Evolutionary conservation across 2,113 vertebrate genomes (phyloP).

Genomic region (Guaruba guarouba): DNA sequence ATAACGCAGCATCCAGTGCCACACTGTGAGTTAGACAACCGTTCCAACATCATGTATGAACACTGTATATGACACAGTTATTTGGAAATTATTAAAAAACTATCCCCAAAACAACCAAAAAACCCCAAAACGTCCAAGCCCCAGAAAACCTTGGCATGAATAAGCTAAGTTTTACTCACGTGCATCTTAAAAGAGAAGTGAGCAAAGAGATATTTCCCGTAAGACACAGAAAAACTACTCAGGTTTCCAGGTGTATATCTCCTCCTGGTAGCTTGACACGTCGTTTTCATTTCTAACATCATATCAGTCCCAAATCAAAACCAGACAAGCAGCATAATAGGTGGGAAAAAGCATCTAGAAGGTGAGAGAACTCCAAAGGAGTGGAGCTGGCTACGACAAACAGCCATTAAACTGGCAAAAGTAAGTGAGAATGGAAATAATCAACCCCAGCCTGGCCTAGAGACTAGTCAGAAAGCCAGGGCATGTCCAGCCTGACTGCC

Average conservation of each 20-base stretch:
- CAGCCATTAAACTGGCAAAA: conserved; percentile 64
- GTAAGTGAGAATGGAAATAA: conserved; percentile 71
- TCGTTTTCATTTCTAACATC: conserved; percentile 11
- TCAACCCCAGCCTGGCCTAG: not conserved
- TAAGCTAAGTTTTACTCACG: not conserved
- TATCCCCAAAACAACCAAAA: not conserved
- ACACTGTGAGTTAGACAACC: not conserved
- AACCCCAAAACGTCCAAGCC: rapidly evolving
- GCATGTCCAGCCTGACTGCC: not conserved
- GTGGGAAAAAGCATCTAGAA: conserved; percentile 54
- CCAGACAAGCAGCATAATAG: conserved; percentile 22
- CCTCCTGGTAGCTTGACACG: not conserved
- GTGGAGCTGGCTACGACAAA: conserved; percentile 32
- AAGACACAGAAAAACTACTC: not conserved
- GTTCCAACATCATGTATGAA: not conserved
- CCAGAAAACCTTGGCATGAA: not conserved
- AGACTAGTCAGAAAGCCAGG: not conserved
- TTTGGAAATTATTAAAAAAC: not conserved
- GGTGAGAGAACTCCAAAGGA: conserved; percentile 61
- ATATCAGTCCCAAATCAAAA: conserved; percentile 24
- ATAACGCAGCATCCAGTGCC: not conserved
- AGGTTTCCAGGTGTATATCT: not conserved
- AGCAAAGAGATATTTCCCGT: not conserved
- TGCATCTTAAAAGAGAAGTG: not conserved
- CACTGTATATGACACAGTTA: not conserved